Percentiles rank a stretch among this genome's conserved stretches.
Evolutionary conservation across 2,113 vertebrate species (phyloP).

Genomic region (Columbina picui): DNA sequence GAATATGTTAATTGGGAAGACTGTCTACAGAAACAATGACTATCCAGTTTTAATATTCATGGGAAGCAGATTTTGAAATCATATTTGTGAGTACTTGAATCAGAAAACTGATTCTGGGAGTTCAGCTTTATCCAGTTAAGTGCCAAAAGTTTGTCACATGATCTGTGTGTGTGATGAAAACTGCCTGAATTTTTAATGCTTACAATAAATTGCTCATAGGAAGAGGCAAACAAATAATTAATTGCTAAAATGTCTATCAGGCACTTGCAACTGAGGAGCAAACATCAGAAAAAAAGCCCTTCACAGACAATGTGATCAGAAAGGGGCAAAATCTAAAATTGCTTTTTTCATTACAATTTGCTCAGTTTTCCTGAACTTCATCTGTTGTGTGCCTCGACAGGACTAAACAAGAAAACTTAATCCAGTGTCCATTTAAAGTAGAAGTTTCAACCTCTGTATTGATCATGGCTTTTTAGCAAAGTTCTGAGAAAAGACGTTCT

Average conservation of each 20-base stretch:
- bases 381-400: background rate
- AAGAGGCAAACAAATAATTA: slow-evolving; percentile 26
- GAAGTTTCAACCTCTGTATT: background rate
- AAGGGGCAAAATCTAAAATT: background rate
- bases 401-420: background rate
- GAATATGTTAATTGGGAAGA: slow-evolving; percentile 63
- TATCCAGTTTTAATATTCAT: slow-evolving; percentile 61
- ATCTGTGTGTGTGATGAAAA: background rate
- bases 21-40: slow-evolving; percentile 58
- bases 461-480: background rate
- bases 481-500: background rate
- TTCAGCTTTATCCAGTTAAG: background rate
- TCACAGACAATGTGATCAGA: background rate
- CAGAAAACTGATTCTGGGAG: slow-evolving; percentile 21
- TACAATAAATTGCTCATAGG: background rate
- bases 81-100: slow-evolving; percentile 51
- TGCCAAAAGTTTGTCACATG: slow-evolving; percentile 34
- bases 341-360: background rate
- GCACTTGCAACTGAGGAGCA: slow-evolving; percentile 4
- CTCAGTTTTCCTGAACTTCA: background rate
- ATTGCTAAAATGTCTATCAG: slow-evolving; percentile 34
- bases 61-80: slow-evolving; percentile 47
- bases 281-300: slow-evolving; percentile 21
- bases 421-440: background rate
- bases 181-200: background rate